A percentile compares a stretch with the other conserved stretches of the same genome.
phyloP scores from a whole-genome alignment of 2,888 invertebrate genomes.

The Spisula solida region DNA sequence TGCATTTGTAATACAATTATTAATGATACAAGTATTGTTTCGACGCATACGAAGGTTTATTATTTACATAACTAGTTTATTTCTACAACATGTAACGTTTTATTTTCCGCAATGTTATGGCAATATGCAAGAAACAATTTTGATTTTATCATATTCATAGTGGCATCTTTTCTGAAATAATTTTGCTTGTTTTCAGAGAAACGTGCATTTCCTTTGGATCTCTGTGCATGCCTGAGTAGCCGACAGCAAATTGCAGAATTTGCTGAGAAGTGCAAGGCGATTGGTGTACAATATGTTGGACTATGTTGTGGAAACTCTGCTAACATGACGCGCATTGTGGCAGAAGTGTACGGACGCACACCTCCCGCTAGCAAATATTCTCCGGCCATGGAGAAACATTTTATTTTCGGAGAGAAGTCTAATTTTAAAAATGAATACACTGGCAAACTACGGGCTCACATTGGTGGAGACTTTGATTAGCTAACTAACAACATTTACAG shows the following conservation, averaged over 20 bases:
- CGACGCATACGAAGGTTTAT: no score
- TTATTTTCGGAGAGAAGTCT: constrained; percentile 70
- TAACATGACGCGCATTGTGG: constrained; percentile 79
- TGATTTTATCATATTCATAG: no score
- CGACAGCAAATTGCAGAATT: constrained; percentile 79
- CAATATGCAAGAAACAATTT: no score
- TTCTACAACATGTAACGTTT: no score
- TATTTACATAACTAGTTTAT: no score
- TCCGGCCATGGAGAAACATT: constrained; percentile 76
- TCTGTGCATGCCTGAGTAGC: constrained; percentile 74
- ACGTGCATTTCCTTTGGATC: constrained; percentile 77
- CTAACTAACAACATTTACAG: no score
- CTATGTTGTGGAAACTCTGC: constrained; percentile 84
- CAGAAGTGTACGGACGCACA: constrained; percentile 77
- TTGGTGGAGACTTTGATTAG: constrained; percentile 44
- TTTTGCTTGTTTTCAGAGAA: no score
- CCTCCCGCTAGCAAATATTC: constrained; percentile 78
- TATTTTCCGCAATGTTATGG: no score
- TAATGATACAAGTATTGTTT: no score
- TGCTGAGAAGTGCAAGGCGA: constrained; percentile 75
- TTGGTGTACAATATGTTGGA: constrained; percentile 83
- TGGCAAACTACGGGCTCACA: constrained; percentile 32
- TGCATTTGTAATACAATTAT: no score
- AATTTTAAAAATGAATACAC: constrained; percentile 60
- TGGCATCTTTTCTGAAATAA: no score